Percentiles rank a stretch among this genome's conserved stretches.
phyloP scores from a whole-genome alignment of 2,113 vertebrate species.

The Gobiocypris rarus region DNA sequence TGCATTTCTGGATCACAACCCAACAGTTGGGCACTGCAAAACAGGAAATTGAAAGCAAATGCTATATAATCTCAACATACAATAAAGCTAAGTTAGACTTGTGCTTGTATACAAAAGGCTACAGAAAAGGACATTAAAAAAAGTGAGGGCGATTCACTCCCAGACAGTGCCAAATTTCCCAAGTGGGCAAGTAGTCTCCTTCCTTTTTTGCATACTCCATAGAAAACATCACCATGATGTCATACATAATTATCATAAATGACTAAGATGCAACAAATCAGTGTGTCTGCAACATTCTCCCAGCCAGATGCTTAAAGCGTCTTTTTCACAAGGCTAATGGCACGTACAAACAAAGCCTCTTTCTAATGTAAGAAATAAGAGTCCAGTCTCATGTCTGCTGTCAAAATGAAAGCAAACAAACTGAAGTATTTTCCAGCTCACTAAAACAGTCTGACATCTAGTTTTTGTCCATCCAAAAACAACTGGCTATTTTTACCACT shows the following conservation, averaged over 20 bases:
- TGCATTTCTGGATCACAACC: not conserved
- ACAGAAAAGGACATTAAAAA: not conserved
- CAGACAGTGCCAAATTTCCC: conserved; percentile 10
- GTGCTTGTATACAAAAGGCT: conserved; percentile 1
- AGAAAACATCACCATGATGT: conserved; percentile 61
- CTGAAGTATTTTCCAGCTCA: conserved; percentile 5
- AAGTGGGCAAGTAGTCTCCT: not conserved
- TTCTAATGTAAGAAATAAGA: conserved; percentile 15
- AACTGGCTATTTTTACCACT: not conserved
- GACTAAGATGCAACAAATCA: conserved; percentile 55
- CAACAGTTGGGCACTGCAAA: not conserved
- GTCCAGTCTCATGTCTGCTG: conserved; percentile 7
- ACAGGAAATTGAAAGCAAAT: not conserved
- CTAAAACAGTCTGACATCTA: conserved; percentile 10
- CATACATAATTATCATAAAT: conserved; percentile 65
- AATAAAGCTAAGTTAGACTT: not conserved
- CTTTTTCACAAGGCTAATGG: conserved; percentile 67
- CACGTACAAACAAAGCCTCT: conserved; percentile 48
- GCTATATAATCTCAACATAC: not conserved
- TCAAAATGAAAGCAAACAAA: conserved; percentile 27
- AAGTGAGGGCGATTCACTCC: not conserved
- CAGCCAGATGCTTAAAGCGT: conserved; percentile 63
- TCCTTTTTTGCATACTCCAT: conserved; percentile 25
- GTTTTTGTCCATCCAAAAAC: not conserved
- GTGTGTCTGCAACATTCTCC: conserved; percentile 39